A percentile compares a stretch with the other conserved stretches of the same genome.
Conservation (phyloP, 2,797 vertebrate species). For the Mus spretus region DNA sequence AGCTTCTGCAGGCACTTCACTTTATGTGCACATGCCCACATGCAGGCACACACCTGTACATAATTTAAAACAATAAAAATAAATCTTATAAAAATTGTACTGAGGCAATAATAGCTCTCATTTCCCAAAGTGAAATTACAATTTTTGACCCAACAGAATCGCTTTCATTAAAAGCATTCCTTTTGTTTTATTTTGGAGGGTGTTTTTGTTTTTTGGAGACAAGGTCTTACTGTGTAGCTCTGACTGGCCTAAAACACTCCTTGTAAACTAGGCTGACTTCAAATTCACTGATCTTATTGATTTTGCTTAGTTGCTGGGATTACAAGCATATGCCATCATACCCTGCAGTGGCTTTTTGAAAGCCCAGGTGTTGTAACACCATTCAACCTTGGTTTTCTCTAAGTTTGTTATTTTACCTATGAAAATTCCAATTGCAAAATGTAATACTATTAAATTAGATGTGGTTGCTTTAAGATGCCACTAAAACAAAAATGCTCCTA, state of each 20-base stretch:
- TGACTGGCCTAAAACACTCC: not conserved
- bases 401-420: conserved; percentile 60
- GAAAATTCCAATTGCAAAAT: conserved; percentile 23
- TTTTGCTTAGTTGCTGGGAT: not conserved
- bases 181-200: not conserved
- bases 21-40: not conserved
- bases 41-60: not conserved
- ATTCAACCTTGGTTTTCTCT: conserved; percentile 49
- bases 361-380: not conserved
- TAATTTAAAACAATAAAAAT: conserved; percentile 10
- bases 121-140: conserved; percentile 48
- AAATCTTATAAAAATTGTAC: not conserved
- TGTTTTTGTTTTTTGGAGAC: not conserved
- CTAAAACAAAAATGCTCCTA: conserved; percentile 3
- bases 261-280: not conserved
- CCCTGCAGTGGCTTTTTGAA: conserved; percentile 28
- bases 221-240: not conserved
- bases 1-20: not conserved
- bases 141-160: conserved; percentile 20
- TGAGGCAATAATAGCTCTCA: conserved; percentile 1
- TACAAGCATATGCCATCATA: not conserved
- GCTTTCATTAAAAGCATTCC: not conserved
- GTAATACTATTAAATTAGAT: conserved; percentile 51
- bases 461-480: conserved; percentile 46
- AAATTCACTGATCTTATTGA: not conserved